Base-by-base conservation (phyloP, 2,113 vertebrate species). In the Corythaixoides concolor region DNA sequence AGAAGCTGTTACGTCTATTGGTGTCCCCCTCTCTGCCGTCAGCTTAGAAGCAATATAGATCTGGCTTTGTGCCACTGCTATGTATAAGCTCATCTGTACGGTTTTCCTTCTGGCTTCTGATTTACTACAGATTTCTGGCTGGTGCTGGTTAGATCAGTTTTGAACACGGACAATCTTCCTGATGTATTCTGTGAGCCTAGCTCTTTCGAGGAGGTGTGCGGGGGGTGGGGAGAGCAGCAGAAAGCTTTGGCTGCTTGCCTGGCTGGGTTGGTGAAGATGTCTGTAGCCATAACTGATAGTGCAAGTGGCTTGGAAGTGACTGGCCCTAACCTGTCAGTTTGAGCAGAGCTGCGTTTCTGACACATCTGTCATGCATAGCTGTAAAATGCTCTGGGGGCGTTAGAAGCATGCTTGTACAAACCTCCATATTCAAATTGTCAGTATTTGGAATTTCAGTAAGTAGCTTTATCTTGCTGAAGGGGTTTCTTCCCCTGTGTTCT, bases 361-460 rank as follows among this genome's bases (percentile, higher is more conserved):
- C 3, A 8, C 39, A 43, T 74, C 72, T 2, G 1, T 43, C 32
- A 21, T 2, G 6, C 0, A 1, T 17, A 73, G 50, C 56, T 80
- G 59, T 73, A n/a, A 90, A 79, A 68, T 20, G 49, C 53, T 78
- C 45, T 0, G 0, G 15, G 70, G n/a, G 12, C 4, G 5, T 37
- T 74, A 39, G 30, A 21, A 67, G 20, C 23, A 11, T 23, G 28
- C n/a, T 77, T 45, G 17, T 37, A 9, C 73, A 83, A 72, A 64
- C 19, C 9, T 30, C 28, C 3, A 2, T 27, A 7, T 86, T 93
- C 66, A 63, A 92, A 17, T 15, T 49, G 7, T 73, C 53, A 47
- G 37, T 12, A 10, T 45, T 41, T 86, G 50, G 70, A 70, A 75
- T 52, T 49, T 63, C 55, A 18, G 17, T 35, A 45, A 74, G 41